These are phyloP conservation scores for Hemithea aestivaria DNA, from an alignment of 2,888 invertebrate species.

Conservation along the genomic window DNA sequence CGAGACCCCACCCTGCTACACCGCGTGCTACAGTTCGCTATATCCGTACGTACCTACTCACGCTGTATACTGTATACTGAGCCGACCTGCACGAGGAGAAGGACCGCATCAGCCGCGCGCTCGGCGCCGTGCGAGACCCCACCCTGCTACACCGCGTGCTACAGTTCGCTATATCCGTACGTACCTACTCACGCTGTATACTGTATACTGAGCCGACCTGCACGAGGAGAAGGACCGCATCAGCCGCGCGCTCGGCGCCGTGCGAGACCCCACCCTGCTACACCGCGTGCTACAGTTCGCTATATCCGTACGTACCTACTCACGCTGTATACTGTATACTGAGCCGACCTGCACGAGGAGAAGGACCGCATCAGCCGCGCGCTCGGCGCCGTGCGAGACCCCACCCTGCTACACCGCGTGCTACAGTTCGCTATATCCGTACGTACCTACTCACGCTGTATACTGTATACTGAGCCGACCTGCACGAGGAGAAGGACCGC, in stretches of 20 bases:
- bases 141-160: constrained; percentile 85
- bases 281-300: constrained; percentile 88
- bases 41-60: constrained; percentile 81
- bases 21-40: constrained; percentile 88
- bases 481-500: constrained; percentile 96
- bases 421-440: constrained; percentile 91
- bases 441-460: too few species aligned
- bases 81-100: constrained; percentile 96
- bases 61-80: too few species aligned
- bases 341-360: constrained; percentile 95
- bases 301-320: constrained; percentile 88
- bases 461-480: too few species aligned
- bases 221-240: constrained; percentile 97
- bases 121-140: constrained; percentile 88
- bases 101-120: constrained; percentile 90
- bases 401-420: constrained; percentile 84
- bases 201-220: too few species aligned
- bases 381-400: constrained; percentile 88
- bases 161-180: constrained; percentile 89
- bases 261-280: constrained; percentile 84
- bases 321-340: too few species aligned
- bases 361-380: constrained; percentile 93
- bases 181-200: too few species aligned
- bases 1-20: constrained; percentile 84
- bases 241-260: constrained; percentile 89